Conservation (phyloP, 1,140 invertebrate species). For the Microplitis mediator region DNA sequence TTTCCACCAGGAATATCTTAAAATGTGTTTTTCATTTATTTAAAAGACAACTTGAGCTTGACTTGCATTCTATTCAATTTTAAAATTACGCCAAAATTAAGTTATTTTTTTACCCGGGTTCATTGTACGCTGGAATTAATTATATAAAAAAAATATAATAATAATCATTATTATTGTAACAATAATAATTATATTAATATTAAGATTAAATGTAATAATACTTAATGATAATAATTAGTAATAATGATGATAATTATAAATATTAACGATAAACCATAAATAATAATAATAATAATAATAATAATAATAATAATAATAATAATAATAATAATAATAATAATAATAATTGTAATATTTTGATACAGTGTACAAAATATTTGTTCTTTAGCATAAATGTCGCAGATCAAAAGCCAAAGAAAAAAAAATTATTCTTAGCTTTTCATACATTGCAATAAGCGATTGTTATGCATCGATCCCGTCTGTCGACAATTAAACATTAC, state of each 20-base stretch:
- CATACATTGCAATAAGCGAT: slow-evolving; percentile 7
- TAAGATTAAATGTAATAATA: slow-evolving; percentile 35
- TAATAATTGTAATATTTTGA: slow-evolving; percentile 10
- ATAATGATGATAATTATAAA: slow-evolving; percentile 20
- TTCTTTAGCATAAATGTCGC: slow-evolving; percentile 6
- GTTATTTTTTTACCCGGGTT: no score
- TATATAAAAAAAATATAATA: neutral
- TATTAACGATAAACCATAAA: slow-evolving; percentile 13
- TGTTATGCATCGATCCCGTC: neutral
- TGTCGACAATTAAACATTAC: neutral
- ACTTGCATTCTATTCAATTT: no score
- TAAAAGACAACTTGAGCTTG: no score
- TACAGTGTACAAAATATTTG: slow-evolving; percentile 27
- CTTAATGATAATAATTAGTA: slow-evolving; percentile 26
- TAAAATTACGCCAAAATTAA: no score
- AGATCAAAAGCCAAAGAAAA: slow-evolving; percentile 20
- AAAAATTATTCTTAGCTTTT: neutral
- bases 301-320: slow-evolving; percentile 24
- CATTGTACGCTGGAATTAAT: neutral
- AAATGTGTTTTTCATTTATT: no score
- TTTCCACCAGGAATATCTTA: no score
- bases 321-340: slow-evolving; percentile 21
- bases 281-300: neutral
- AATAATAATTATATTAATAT: neutral
- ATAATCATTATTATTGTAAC: neutral